Base-by-base conservation (phyloP, 2,797 vertebrate genomes). In the Gorsachius magnificus region DNA sequence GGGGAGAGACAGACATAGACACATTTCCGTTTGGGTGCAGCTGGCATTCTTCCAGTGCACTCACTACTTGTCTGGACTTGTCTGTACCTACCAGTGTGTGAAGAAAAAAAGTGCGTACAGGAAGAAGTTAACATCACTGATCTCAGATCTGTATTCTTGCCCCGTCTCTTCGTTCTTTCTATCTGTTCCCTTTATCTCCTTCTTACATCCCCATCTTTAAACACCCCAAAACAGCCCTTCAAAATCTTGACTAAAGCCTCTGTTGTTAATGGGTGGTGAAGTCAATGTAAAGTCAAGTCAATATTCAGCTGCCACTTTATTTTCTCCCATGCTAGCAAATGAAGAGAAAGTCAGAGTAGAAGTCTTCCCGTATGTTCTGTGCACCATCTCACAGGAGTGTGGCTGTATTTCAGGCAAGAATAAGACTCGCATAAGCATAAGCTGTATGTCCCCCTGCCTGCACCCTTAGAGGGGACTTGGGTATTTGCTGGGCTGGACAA, bases 61-160 rank as follows among this genome's bases (percentile, higher is more conserved):
- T 86, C 9, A 4, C 46, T 65, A 16, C 95, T 36, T 88, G 91
- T 45, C 96, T 65, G 93, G 86, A 46, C 96, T 93, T 96, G 96
- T 56, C 92, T 94, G 83, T 31, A 45, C 38, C 51, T 45, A 46
- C 45, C 31, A 28, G 61, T 43, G 41, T 43, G 41, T 43, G 41
- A 43, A 43, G 41, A 43, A 43, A 43, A 43, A 43, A 43, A 43
- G 41, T 57, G 69, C 25, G 4, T 2, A 3, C 63, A 14, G 87
- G 76, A 88, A 66, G 43, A 45, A 64, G 45, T 31, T 53, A 54
- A 1, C 57, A 10, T 8, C 45, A 50, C 80, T 54, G 36, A 25
- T n/a, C 45, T 89, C 57, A 65, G 50, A 21, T 20, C 78, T 63
- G 48, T 58, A 33, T 63, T 81, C 72, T 53, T 45, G 58, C 38